Base-by-base conservation (phyloP, 2,113 vertebrate genomes). In the Acrocephalus kingi region DNA sequence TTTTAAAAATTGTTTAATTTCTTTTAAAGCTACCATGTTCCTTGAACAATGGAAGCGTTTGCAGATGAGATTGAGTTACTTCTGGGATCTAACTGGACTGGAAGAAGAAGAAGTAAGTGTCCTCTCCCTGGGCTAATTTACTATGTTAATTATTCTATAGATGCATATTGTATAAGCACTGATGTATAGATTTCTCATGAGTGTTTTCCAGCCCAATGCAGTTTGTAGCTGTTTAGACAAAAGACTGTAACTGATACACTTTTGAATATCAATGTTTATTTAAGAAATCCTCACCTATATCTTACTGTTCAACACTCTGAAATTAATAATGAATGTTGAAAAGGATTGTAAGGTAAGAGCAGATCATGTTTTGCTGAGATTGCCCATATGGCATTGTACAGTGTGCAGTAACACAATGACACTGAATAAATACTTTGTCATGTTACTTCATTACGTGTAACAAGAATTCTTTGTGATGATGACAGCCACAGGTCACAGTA, bases 31-130 rank as follows among this genome's bases (percentile, higher is more conserved):
- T 51, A 99, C 99, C 49, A 99, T 99, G 97, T 99, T 99, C 95
- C 98, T 99, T 45, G 99, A 99, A 94, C 99, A 99, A 94, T 99
- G 99, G 99, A 99, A 99, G 80, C 98, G 99, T 73, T 96, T 98
- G 49, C 99, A 99, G 97, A 99, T 99, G 98, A 98, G 98, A 93
- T 84, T 99, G 92, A 98, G 98, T 96, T 99, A 99, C 94, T 98
- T 98, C 71, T 99, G 99, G 99, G 99, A 99, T 96, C 97, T 99
- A 80, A 99, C 98, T 10, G 99, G 98, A 41, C 88, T 99, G 66
- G 99, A 99, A 79, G 99, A 99, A 66, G 99, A 99, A 95, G 99
- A 99, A 98, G 99, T 99, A 98, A 97, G 96, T 98, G 66, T 93
- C 28, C 24, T 84, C 19, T 87, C n/a, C 14, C 7, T 28, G 8